Conservation (phyloP, 2,797 vertebrate species). For the Myotis findleyi region DNA sequence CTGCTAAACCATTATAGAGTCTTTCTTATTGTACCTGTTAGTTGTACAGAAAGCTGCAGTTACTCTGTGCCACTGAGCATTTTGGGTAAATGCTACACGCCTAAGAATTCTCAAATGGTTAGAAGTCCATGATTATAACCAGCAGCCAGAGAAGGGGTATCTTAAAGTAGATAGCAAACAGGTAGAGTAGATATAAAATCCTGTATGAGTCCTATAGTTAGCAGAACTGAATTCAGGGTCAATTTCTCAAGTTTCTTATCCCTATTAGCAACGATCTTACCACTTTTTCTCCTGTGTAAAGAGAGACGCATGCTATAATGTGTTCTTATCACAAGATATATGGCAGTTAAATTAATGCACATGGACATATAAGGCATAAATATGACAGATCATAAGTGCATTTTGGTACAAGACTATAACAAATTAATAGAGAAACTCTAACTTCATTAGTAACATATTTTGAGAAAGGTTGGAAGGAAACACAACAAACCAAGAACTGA, state of each 20-base stretch:
- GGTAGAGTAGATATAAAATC: neutral
- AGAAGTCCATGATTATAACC: neutral
- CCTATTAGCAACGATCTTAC: neutral
- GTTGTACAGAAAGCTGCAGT: neutral
- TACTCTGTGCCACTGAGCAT: neutral
- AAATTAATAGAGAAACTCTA: neutral
- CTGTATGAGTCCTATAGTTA: neutral
- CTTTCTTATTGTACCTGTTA: neutral
- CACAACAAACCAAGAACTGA: neutral
- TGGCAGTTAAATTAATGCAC: neutral
- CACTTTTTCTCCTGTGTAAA: neutral
- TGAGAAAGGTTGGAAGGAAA: neutral
- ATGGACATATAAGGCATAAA: neutral
- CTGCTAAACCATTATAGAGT: neutral
- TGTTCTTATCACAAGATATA: neutral
- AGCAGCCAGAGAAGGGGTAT: neutral
- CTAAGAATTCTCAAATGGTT: neutral
- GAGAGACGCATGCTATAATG: neutral
- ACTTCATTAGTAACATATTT: neutral
- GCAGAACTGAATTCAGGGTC: neutral
- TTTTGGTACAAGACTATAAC: neutral
- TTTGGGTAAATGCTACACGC: neutral
- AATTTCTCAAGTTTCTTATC: neutral
- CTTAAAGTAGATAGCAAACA: neutral
- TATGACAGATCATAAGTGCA: neutral